Percentiles rank a stretch among this genome's conserved stretches.
Conservation (phyloP, 2,888 invertebrate species). For the Pandemis heparana region DNA sequence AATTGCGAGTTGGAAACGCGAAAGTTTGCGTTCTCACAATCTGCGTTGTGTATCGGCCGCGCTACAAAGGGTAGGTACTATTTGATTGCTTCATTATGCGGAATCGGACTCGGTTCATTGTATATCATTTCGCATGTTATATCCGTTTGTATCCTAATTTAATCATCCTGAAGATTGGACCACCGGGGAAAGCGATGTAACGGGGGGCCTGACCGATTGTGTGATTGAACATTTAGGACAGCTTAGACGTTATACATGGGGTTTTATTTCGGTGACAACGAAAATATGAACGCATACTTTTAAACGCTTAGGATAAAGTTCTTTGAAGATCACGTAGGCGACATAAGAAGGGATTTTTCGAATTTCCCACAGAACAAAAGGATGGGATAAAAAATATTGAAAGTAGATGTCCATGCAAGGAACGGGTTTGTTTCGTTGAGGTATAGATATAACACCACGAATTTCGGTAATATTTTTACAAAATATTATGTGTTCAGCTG, state of each 20-base stretch:
- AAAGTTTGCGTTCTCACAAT: constrained; percentile 54
- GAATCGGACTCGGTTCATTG: constrained; percentile 76
- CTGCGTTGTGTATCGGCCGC: constrained; percentile 55
- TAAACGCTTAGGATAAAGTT: no score
- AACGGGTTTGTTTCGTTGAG: no score
- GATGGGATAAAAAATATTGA: no score
- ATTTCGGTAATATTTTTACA: no score
- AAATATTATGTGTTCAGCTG: no score
- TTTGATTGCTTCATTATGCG: constrained; percentile 85
- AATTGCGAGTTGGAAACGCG: constrained; percentile 45
- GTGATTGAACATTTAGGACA: constrained; percentile 73
- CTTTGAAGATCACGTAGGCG: no score
- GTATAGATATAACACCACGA: no score
- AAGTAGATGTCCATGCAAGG: no score
- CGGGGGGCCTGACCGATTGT: constrained; percentile 72
- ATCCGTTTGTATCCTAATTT: constrained; percentile 83
- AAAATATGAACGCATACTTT: not conserved
- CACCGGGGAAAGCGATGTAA: constrained; percentile 75
- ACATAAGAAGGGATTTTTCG: no score
- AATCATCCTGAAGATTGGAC: constrained; percentile 84
- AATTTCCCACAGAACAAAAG: no score
- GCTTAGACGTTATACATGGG: constrained; percentile 51
- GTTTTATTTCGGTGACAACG: not conserved
- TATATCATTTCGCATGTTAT: constrained; percentile 84
- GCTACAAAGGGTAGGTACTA: constrained; percentile 72